Base-by-base conservation (phyloP, 2,113 vertebrate species). In the Brachypteracias leptosomus region DNA sequence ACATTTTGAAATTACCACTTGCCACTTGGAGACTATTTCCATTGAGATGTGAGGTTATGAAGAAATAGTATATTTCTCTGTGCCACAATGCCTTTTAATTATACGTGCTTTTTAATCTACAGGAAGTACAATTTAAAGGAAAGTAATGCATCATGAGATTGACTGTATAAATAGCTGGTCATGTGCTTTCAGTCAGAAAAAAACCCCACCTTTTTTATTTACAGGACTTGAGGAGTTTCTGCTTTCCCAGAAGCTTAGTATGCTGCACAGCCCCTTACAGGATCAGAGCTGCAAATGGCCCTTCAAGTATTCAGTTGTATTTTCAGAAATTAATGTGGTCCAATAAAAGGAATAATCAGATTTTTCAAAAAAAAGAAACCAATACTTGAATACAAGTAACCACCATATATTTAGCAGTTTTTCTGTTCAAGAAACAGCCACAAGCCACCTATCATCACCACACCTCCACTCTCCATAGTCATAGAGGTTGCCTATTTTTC, bases 401-500 rank as follows among this genome's bases (percentile, higher is more conserved):
- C 35, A 63, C n/a, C 46, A 62, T 5, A 54, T 21, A 29, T 85
- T 36, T 33, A 62, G 61, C 12, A 52, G 9, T 3, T 42, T 58
- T 83, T 63, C 57, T 42, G 28, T 71, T 78, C 57, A 66, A 63
- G 42, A 71, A 67, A 63, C 18, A 83, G 25, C 22, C 79, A 36
- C 42, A n/a, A 63, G 47, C 9, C 24, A 66, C 24, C 42, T 55
- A 2, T 35, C 38, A 51, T 4, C 51, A 62, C 5, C n/a, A 62
- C 12, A 52, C 7, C 7, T 33, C 0, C 1, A 1, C 29, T 70
- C 35, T 44, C 61, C 42, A 18, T 5, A 29, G 36, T 6, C 47
- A 62, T 0, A 46, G 14, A 71, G 5, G 8, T 22, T 66, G n/a
- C 10, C 4, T 40, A 20, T 22, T 47, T 54, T 82, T 33, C 38